Evolutionary conservation across 2,888 invertebrate species (phyloP).

Genomic region (Laothoe populi): DNA sequence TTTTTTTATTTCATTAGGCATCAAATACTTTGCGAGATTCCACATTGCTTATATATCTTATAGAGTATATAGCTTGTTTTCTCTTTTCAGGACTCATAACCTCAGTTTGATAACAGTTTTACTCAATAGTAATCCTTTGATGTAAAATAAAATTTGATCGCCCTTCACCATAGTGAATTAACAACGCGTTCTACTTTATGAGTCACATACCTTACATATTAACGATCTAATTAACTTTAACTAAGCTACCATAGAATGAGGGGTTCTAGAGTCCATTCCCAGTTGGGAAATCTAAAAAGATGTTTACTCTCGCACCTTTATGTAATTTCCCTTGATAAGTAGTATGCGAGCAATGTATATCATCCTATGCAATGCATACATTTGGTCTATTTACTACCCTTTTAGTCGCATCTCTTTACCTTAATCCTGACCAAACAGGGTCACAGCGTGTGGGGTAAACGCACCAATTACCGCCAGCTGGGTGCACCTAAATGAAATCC

Average conservation of each 20-base stretch:
- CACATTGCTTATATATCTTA: too few species aligned
- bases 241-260: neutral
- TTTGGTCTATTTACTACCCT: too few species aligned
- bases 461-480: conserved; percentile 50
- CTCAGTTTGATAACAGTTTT: neutral
- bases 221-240: conserved; percentile 15
- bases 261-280: neutral
- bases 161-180: neutral
- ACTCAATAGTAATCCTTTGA: neutral
- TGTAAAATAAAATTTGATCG: neutral
- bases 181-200: conserved; percentile 7
- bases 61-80: too few species aligned
- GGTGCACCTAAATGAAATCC: conserved; percentile 52
- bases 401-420: too few species aligned
- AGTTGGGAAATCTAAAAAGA: neutral
- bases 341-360: too few species aligned
- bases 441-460: conserved; percentile 44
- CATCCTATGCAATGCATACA: too few species aligned
- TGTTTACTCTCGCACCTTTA: too few species aligned
- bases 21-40: too few species aligned
- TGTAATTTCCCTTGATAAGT: too few species aligned
- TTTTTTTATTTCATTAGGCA: too few species aligned
- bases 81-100: neutral
- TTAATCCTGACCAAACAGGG: neutral
- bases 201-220: conserved; percentile 10